These are phyloP conservation scores for Sinelater perroti DNA, from an alignment of 2,888 invertebrate species.

Conservation along the genomic window DNA sequence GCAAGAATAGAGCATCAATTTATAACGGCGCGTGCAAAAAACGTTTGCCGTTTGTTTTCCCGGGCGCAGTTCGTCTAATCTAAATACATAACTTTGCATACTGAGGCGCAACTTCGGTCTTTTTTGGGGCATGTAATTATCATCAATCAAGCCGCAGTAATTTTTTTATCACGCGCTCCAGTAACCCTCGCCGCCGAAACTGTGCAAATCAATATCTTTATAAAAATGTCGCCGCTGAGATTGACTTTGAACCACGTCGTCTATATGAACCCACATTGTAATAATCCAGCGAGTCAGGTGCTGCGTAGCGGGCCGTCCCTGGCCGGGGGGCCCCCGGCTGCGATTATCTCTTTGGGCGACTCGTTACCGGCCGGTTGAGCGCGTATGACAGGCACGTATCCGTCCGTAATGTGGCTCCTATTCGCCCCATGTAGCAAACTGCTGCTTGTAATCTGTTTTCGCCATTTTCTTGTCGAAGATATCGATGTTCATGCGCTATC, in stretches of 20 bases:
- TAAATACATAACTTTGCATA: no score
- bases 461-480: slow-evolving; percentile 36
- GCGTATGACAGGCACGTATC: slow-evolving; percentile 46
- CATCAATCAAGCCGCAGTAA: slow-evolving; percentile 30
- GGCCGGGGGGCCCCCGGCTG: slow-evolving; percentile 2
- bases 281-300: slow-evolving; percentile 41
- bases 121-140: neutral
- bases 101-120: no score
- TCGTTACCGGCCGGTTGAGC: slow-evolving; percentile 36
- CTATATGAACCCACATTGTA: slow-evolving; percentile 44
- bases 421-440: slow-evolving; percentile 43
- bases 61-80: no score
- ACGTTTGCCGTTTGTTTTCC: no score
- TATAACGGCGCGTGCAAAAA: no score
- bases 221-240: slow-evolving; percentile 45
- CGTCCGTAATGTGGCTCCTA: slow-evolving; percentile 40
- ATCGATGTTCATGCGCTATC: slow-evolving; percentile 31
- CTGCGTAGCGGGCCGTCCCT: neutral
- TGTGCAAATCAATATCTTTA: slow-evolving; percentile 44
- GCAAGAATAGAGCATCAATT: no score
- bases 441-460: slow-evolving; percentile 40
- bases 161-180: slow-evolving; percentile 27
- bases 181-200: slow-evolving; percentile 23
- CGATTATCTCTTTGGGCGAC: slow-evolving; percentile 32
- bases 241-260: slow-evolving; percentile 45